phyloP scores from a whole-genome alignment of 2,888 invertebrate species.

The Polyommatus icarus region DNA sequence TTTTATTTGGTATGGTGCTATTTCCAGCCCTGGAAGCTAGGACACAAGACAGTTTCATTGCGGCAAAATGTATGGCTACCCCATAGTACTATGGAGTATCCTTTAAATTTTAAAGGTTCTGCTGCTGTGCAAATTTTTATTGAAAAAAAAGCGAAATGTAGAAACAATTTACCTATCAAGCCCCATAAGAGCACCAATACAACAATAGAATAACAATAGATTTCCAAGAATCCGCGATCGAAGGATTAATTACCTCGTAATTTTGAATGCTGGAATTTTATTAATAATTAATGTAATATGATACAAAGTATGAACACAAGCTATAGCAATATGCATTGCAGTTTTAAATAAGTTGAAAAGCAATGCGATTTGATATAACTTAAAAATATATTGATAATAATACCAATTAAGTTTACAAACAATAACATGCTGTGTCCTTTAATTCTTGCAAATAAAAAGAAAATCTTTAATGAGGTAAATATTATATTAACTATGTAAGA shows the following conservation, averaged over 20 bases:
- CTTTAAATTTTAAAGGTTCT: no score
- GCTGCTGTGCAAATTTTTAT: no score
- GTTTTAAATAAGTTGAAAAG: neutral
- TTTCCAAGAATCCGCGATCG: no score
- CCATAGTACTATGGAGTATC: neutral
- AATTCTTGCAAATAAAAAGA: neutral
- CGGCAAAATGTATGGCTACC: neutral
- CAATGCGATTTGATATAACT: neutral
- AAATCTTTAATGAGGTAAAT: neutral
- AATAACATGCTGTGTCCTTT: neutral
- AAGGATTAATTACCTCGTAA: no score
- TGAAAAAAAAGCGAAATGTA: no score
- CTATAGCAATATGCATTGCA: no score
- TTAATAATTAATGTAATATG: no score
- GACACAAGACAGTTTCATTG: neutral
- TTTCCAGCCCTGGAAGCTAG: neutral
- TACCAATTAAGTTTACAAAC: neutral
- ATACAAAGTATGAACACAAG: no score
- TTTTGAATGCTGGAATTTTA: neutral
- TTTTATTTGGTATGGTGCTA: neutral
- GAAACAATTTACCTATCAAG: no score
- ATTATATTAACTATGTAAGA: no score
- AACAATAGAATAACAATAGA: no score
- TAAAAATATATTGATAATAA: neutral
- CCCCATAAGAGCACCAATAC: no score